Percentiles rank a stretch among this genome's conserved stretches.
Evolutionary conservation across 2,113 vertebrate genomes (phyloP).

Genomic region (Panthera uncia): DNA sequence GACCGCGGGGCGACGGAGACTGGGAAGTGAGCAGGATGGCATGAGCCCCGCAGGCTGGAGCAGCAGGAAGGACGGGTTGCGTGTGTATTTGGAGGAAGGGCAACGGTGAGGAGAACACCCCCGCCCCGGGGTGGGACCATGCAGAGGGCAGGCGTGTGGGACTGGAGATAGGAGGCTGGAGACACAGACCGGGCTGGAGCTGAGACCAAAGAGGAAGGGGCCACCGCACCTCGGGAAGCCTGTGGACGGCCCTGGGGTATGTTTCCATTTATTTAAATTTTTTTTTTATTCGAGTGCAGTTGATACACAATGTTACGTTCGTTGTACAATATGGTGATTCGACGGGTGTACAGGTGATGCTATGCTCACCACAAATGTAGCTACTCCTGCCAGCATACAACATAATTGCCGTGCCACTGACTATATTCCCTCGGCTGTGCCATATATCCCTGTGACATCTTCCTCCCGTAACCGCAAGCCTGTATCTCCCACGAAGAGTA

Average conservation of each 20-base stretch:
- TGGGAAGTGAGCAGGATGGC: background rate
- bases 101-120: background rate
- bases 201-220: fast-evolving
- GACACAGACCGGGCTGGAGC: background rate
- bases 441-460: background rate
- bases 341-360: background rate
- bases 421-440: background rate
- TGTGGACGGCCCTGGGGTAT: background rate
- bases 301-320: background rate
- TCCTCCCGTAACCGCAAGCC: background rate
- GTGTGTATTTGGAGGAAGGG: background rate
- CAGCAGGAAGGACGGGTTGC: background rate
- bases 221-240: fast-evolving
- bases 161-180: background rate
- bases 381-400: background rate
- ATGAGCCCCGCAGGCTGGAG: background rate
- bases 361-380: background rate
- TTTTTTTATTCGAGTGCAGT: background rate
- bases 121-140: no score
- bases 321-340: background rate
- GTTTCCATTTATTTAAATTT: background rate
- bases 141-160: background rate
- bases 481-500: background rate
- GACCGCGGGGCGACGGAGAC: background rate
- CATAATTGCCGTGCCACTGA: background rate